Base-by-base conservation (phyloP, 2,888 invertebrate genomes). In the Cepaea hortensis region DNA sequence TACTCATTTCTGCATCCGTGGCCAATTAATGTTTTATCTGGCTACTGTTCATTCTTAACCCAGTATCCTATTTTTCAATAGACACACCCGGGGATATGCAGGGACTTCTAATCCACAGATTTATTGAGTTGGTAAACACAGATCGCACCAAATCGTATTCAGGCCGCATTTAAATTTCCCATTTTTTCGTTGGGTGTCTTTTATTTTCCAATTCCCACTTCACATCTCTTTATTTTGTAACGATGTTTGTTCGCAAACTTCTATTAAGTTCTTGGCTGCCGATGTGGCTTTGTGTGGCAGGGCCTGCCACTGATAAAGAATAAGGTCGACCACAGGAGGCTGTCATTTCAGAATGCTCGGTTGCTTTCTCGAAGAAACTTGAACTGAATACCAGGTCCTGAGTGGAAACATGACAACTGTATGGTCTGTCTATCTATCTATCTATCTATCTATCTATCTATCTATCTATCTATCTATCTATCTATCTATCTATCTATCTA, bases 401-500 rank as follows among this genome's bases (percentile, higher is more conserved):
- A 55, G 55, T 4, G 4, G 55, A 55, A 55, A 55, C 4, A 4
- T 55, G 55, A 9, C 9, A 6, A n/a, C n/a, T n/a, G n/a, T n/a
- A n/a, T n/a, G n/a, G n/a, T n/a, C n/a, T n/a, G n/a, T n/a, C n/a
- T n/a, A 68, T 68, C 68, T 68, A 68, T 68, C 15, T 48, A 72
- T 72, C 23, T 72, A n/a, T 72, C 23, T 72, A 72, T 72, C 72
- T 68, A 68, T 23, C 72, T 72, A 72, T 72, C 72, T 72, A 23
- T 72, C 72, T 72, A 72, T 72, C n/a, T 72, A 23, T 72, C 72
- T 72, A 23, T 72, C 72, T 75, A 48, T 75, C 46, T 75, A 75
- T 48, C 35, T 75, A 35, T 75, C 75, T 75, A 46, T 75, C 75
- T 84, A 23, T 84, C 84, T 84, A 23, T 84, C 84, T 55, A 23